Percentiles rank a stretch among this genome's conserved stretches.
Evolutionary conservation across 2,888 invertebrate genomes (phyloP).

Genomic region (Phortica okadai): DNA sequence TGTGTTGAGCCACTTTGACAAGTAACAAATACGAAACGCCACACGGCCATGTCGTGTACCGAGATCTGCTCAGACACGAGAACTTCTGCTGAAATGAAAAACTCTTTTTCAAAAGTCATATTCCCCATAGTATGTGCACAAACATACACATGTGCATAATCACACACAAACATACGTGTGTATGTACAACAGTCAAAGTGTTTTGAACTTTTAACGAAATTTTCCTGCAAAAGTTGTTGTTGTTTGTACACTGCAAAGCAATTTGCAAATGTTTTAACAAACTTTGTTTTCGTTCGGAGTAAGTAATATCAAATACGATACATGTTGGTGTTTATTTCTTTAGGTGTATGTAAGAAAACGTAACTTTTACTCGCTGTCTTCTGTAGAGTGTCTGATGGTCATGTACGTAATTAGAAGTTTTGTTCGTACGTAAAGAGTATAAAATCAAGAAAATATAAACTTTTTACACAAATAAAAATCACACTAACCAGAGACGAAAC

Average conservation of each 20-base stretch:
- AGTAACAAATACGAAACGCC: constrained; percentile 56
- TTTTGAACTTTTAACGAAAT: constrained; percentile 69
- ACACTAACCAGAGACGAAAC: background rate
- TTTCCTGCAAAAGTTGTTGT: constrained; percentile 66
- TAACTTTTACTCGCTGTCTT: constrained; percentile 12
- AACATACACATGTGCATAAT: background rate
- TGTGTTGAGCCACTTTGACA: constrained; percentile 69
- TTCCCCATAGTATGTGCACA: constrained; percentile 45
- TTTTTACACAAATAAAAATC: constrained; percentile 45
- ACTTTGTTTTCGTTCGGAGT: too few relatives aligned
- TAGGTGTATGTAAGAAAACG: constrained; percentile 5
- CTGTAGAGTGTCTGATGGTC: constrained; percentile 52
- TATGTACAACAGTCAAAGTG: constrained; percentile 49
- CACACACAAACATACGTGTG: background rate
- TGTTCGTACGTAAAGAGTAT: constrained; percentile 52
- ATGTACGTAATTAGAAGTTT: constrained; percentile 73
- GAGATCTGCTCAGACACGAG: background rate
- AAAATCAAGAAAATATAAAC: constrained; percentile 65
- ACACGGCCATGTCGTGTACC: constrained; percentile 17
- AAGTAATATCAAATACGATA: background rate
- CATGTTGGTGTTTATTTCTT: constrained; percentile 31
- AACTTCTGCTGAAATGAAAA: constrained; percentile 44
- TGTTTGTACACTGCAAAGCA: constrained; percentile 4
- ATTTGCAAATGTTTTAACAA: constrained; percentile 15
- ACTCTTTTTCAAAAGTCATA: constrained; percentile 65